Conservation (phyloP, 2,113 vertebrate genomes). For the Chloroceryle aenea region DNA sequence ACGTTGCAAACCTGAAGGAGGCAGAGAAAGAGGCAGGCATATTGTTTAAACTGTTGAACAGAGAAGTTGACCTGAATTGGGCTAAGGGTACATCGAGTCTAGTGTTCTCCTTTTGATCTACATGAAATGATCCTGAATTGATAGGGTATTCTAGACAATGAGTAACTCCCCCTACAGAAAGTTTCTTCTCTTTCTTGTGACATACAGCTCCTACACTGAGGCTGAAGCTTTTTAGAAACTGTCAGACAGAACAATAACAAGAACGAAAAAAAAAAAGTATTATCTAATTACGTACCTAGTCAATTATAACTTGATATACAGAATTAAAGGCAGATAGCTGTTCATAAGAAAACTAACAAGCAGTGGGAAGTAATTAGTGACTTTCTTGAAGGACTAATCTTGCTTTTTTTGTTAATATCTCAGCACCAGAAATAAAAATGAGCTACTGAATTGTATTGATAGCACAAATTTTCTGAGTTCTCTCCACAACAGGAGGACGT, state of each 20-base stretch:
- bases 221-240: background rate
- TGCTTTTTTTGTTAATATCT: background rate
- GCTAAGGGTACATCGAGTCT: background rate
- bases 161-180: background rate
- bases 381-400: background rate
- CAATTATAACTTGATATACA: background rate
- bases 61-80: background rate
- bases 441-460: background rate
- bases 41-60: background rate
- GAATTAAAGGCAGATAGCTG: background rate
- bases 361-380: background rate
- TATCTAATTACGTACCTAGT: background rate
- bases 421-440: background rate
- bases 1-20: background rate
- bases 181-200: background rate
- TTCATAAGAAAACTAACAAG: background rate
- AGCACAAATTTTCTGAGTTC: background rate
- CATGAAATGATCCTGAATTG: background rate
- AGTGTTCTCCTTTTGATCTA: background rate
- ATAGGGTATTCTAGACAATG: background rate
- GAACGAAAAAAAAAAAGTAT: background rate
- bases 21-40: background rate
- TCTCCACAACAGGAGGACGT: background rate
- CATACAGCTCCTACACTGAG: background rate
- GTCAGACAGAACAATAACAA: background rate